Percentiles rank a stretch among this genome's conserved stretches.
Conservation (phyloP, 2,113 vertebrate genomes). For the Tetraodon nigroviridis region DNA sequence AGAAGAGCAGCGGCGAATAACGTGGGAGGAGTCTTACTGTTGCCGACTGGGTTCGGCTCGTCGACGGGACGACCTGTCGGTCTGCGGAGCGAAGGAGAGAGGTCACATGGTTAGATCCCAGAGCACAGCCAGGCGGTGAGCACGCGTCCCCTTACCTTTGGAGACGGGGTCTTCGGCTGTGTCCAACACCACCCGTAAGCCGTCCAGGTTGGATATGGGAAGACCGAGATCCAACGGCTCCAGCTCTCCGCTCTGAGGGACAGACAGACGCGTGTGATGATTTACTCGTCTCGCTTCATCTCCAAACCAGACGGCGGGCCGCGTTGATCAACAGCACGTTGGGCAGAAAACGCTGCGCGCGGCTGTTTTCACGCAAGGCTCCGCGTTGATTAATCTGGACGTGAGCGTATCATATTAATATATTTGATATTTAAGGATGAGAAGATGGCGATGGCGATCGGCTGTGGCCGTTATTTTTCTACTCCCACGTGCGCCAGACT, state of each 20-base stretch:
- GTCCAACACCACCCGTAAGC: constrained; percentile 91
- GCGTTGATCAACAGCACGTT: too few relatives aligned
- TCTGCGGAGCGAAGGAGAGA: constrained; percentile 70
- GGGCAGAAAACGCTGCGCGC: too few relatives aligned
- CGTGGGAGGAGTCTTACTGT: constrained; percentile 76
- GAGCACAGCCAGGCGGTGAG: not conserved
- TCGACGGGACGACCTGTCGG: constrained; percentile 69
- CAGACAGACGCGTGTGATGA: constrained; percentile 12
- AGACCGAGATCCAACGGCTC: constrained; percentile 92
- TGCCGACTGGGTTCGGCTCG: constrained; percentile 79
- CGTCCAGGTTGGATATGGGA: constrained; percentile 95
- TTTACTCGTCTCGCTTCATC: not conserved
- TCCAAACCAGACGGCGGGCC: not conserved
- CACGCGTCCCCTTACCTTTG: constrained; percentile 74
- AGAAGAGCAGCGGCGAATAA: constrained; percentile 15
- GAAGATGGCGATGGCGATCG: too few relatives aligned
- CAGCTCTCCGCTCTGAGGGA: constrained; percentile 85
- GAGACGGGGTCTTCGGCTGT: constrained; percentile 74
- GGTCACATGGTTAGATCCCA: not conserved
- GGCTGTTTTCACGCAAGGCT: too few relatives aligned
- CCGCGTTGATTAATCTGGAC: too few relatives aligned
- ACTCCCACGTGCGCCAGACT: too few relatives aligned
- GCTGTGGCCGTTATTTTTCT: too few relatives aligned
- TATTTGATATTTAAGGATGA: too few relatives aligned
- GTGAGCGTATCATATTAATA: too few relatives aligned